phyloP scores from a whole-genome alignment of 2,113 vertebrate species.

The Emydura subglobosa region DNA sequence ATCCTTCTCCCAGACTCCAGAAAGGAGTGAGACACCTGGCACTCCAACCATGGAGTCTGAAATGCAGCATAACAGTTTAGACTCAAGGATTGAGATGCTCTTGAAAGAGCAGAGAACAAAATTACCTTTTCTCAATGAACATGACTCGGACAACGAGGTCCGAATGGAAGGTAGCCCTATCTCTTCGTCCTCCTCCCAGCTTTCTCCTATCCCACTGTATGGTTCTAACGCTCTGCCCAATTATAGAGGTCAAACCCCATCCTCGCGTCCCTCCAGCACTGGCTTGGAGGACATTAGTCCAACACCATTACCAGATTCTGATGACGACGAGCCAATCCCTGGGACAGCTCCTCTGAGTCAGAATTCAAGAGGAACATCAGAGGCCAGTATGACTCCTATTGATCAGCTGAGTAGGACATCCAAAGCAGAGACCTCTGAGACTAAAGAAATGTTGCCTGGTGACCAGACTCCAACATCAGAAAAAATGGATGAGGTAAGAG shows the following conservation, averaged over 20 bases:
- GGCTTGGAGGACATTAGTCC: constrained; percentile 98
- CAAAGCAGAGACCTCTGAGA: constrained; percentile 79
- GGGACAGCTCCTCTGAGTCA: constrained; percentile 80
- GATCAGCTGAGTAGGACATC: constrained; percentile 76
- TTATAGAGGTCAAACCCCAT: constrained; percentile 80
- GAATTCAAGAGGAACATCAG: constrained; percentile 73
- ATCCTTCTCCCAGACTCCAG: constrained; percentile 87
- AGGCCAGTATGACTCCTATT: constrained; percentile 74
- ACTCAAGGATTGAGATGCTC: constrained; percentile 98
- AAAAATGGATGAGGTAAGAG: constrained; percentile 92
- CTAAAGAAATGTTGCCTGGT: constrained; percentile 83
- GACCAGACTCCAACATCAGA: constrained; percentile 87
- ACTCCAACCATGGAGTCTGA: constrained; percentile 89
- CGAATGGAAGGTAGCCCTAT: constrained; percentile 97
- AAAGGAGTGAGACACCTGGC: constrained; percentile 89
- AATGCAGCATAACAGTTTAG: constrained; percentile 92
- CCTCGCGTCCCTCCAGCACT: constrained; percentile 89
- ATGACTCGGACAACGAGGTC: constrained; percentile 92
- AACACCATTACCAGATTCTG: constrained; percentile 94
- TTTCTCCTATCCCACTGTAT: constrained; percentile 90
- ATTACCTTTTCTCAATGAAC: constrained; percentile 91
- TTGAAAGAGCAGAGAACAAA: constrained; percentile 96
- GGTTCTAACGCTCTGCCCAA: constrained; percentile 79
- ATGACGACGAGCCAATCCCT: constrained; percentile 86
- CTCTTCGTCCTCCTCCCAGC: constrained; percentile 96